These are phyloP conservation scores for Penaeus indicus DNA, from an alignment of 1,140 invertebrate genomes.

Conservation along the genomic window DNA sequence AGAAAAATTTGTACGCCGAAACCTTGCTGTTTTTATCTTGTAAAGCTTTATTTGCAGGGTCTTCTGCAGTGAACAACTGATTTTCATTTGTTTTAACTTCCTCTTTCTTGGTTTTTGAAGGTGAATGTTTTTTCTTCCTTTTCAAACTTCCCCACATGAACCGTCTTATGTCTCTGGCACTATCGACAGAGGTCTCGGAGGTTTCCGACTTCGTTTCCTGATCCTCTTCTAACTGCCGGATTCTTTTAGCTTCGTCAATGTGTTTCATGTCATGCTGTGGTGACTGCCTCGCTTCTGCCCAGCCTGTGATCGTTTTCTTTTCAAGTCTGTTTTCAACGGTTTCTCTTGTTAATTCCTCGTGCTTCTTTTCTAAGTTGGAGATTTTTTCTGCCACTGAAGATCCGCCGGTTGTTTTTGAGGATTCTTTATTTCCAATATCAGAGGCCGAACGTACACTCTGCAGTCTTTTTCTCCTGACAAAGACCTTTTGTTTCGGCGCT, in stretches of 20 bases:
- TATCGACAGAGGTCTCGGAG: slow-evolving; percentile 4
- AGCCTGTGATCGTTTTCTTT: slow-evolving; percentile 5
- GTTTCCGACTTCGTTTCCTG: neutral
- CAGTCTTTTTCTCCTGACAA: slow-evolving; percentile 11
- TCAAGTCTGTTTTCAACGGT: neutral
- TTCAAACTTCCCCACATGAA: slow-evolving; percentile 33
- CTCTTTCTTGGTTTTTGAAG: neutral
- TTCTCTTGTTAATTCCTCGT: neutral
- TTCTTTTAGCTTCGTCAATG: slow-evolving; percentile 19
- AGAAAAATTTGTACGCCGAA: slow-evolving; percentile 28
- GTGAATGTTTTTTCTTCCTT: slow-evolving; percentile 28
- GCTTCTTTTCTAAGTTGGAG: neutral
- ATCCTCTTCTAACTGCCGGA: neutral
- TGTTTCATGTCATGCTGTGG: slow-evolving; percentile 13
- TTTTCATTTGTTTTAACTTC: neutral
- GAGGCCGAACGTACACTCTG: slow-evolving; percentile 4
- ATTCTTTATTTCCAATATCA: slow-evolving; percentile 15
- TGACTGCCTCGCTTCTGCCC: slow-evolving; percentile 4
- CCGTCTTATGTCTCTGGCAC: slow-evolving; percentile 9
- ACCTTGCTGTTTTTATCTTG: neutral
- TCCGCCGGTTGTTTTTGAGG: neutral
- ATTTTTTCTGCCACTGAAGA: neutral
- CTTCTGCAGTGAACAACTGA: neutral
- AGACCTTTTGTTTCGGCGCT: neutral
- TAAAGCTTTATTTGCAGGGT: neutral